Evolutionary conservation across 2,888 invertebrate genomes (phyloP).

Genomic region (Heliconius sara): DNA sequence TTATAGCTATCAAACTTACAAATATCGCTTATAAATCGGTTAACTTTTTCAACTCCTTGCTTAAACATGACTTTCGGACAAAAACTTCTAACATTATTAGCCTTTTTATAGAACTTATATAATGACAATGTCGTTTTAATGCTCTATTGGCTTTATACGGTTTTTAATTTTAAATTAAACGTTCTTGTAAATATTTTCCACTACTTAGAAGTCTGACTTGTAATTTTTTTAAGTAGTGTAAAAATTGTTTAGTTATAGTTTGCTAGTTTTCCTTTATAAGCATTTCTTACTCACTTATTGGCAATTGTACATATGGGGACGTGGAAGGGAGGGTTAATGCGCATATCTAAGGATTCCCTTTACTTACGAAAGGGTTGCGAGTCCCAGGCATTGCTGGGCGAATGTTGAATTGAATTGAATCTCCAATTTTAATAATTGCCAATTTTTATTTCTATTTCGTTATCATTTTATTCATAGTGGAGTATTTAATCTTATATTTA

Average conservation of each 20-base stretch:
- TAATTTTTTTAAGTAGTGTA: slow-evolving; percentile 2
- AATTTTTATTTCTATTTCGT: background rate
- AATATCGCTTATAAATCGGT: background rate
- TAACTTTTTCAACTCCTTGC: background rate
- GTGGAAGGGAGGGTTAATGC: background rate
- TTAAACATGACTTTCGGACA: background rate
- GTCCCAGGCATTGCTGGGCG: too few relatives aligned
- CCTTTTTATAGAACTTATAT: slow-evolving; percentile 6
- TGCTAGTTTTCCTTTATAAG: background rate
- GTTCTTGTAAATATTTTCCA: slow-evolving; percentile 11
- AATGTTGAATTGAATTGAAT: too few relatives aligned
- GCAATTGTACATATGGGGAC: background rate
- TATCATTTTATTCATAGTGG: background rate
- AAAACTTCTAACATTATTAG: slow-evolving; percentile 15
- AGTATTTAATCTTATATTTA: background rate
- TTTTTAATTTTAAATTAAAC: slow-evolving; percentile 21
- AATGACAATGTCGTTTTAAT: slow-evolving; percentile 19
- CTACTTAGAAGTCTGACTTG: slow-evolving; percentile 2
- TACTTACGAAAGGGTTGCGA: too few relatives aligned
- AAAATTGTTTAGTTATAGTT: slow-evolving; percentile 14
- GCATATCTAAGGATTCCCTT: too few relatives aligned
- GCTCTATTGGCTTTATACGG: slow-evolving; percentile 23
- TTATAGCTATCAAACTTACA: background rate
- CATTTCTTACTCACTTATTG: too few relatives aligned
- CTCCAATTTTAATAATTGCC: background rate